Percentiles rank a stretch among this genome's conserved stretches.
Evolutionary conservation across 2,888 invertebrate genomes (phyloP).

Genomic region (Brenthis daphne): DNA sequence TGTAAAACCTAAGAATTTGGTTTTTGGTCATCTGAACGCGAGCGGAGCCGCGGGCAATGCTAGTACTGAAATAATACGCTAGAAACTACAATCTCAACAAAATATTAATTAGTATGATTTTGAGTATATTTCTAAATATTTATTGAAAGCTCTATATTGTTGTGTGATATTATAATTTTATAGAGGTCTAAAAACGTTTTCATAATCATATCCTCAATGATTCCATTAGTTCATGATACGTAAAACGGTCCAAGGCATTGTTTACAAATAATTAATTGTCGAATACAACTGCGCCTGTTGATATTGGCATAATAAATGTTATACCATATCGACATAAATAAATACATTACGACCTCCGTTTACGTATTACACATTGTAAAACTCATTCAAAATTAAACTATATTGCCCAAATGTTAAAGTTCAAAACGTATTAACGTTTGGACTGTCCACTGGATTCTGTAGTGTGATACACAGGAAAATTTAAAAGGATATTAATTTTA

Average conservation of each 20-base stretch:
- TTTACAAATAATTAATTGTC: conserved; percentile 81
- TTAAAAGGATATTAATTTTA: conserved; percentile 77
- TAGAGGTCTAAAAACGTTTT: background rate
- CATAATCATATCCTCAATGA: conserved; percentile 14
- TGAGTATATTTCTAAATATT: too few relatives aligned
- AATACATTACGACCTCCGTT: conserved; percentile 47
- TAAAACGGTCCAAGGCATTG: conserved; percentile 58
- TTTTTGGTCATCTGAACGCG: too few relatives aligned
- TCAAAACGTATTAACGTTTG: conserved; percentile 1
- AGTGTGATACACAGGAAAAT: conserved; percentile 63
- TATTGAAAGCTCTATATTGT: background rate
- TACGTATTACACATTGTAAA: conserved; percentile 8
- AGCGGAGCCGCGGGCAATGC: too few relatives aligned
- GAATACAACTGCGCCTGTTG: conserved; percentile 74
- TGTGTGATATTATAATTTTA: background rate
- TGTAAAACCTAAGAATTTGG: too few relatives aligned
- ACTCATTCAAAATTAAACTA: conserved; percentile 42
- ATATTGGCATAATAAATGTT: conserved; percentile 76
- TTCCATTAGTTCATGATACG: conserved; percentile 45
- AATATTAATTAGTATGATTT: too few relatives aligned
- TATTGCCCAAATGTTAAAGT: conserved; percentile 36
- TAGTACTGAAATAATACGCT: too few relatives aligned
- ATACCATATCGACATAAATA: conserved; percentile 63
- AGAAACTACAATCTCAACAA: too few relatives aligned
- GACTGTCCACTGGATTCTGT: conserved; percentile 44